These are phyloP conservation scores for Exocentrus adspersus DNA, from an alignment of 2,888 invertebrate species.

Conservation along the genomic window DNA sequence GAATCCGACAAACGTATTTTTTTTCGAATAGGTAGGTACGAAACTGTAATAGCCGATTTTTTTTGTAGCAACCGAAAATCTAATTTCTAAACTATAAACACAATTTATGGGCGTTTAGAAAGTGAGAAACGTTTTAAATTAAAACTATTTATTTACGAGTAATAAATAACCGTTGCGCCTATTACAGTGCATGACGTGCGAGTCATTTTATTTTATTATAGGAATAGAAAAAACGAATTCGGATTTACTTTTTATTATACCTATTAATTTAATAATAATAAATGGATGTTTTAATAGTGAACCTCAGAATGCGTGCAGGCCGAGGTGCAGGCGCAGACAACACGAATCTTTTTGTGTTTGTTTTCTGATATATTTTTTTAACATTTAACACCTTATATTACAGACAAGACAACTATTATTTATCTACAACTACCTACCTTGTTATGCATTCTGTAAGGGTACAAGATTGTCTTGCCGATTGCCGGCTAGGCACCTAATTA, in stretches of 20 bases:
- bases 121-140: background rate
- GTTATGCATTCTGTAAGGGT: too few relatives aligned
- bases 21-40: background rate
- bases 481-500: too few relatives aligned
- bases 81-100: background rate
- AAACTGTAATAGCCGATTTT: constrained; percentile 10
- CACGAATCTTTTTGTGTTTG: background rate
- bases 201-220: background rate
- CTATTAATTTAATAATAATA: background rate
- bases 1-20: too few relatives aligned
- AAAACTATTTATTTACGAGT: background rate
- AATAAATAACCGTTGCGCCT: too few relatives aligned
- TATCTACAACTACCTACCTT: too few relatives aligned
- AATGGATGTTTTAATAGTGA: background rate
- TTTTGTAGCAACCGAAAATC: constrained; percentile 17
- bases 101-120: background rate
- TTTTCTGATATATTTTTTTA: background rate
- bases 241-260: background rate
- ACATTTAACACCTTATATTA: background rate
- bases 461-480: too few relatives aligned
- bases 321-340: too few relatives aligned
- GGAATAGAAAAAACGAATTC: too few relatives aligned
- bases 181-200: background rate
- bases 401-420: background rate
- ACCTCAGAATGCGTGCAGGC: too few relatives aligned